A percentile compares a stretch with the other conserved stretches of the same genome.
phyloP scores from a whole-genome alignment of 2,797 vertebrate species.

The Phrynocephalus forsythii region DNA sequence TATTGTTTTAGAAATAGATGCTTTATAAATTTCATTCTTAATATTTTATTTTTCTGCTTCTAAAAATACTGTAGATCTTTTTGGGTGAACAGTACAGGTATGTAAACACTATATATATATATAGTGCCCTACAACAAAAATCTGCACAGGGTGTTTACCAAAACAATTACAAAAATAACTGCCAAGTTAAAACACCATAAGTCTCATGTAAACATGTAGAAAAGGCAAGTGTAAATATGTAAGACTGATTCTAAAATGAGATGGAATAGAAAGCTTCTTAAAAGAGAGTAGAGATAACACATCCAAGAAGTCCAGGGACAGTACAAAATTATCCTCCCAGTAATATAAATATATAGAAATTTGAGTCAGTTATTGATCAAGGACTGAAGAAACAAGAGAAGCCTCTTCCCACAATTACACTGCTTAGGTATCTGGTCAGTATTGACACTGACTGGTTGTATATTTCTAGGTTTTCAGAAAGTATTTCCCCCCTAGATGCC shows the following conservation, averaged over 20 bases:
- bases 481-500: neutral
- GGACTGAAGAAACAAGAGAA: no score
- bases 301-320: no score
- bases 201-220: neutral
- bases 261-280: no score
- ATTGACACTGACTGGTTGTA: no score
- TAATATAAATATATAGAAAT: neutral
- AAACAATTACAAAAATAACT: neutral
- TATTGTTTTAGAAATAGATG: conserved; percentile 1
- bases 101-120: no score
- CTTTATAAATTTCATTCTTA: neutral
- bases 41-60: neutral
- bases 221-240: neutral
- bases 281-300: no score
- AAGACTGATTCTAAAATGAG: neutral
- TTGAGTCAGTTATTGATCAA: neutral
- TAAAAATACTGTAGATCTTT: neutral
- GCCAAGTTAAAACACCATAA: neutral
- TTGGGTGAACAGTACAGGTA: no score
- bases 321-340: neutral
- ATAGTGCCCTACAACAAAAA: neutral
- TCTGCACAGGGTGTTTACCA: neutral
- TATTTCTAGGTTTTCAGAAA: neutral
- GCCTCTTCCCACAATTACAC: no score
- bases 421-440: no score